These are phyloP conservation scores for Anadara kagoshimensis DNA, from an alignment of 1,140 invertebrate species.

Conservation along the genomic window DNA sequence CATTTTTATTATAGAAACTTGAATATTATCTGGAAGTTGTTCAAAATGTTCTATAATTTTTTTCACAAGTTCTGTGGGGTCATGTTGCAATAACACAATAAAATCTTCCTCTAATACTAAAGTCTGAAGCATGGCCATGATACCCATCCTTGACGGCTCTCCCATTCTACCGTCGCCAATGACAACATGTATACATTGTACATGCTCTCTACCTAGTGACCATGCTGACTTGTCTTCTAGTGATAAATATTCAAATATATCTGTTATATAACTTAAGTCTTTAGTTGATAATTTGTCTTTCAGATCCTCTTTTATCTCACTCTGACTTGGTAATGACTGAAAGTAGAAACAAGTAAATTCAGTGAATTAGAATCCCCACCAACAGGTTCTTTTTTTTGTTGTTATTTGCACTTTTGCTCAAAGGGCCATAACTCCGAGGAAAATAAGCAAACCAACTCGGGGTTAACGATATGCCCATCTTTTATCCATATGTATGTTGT, in stretches of 20 bases:
- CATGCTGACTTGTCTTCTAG: constrained; percentile 27
- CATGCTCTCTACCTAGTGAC: constrained; percentile 47
- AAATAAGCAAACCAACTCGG: too few species aligned
- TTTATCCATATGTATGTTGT: too few species aligned
- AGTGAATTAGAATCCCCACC: too few species aligned
- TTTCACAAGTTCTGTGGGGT: constrained; percentile 42
- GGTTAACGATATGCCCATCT: too few species aligned
- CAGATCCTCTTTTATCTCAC: constrained; percentile 16
- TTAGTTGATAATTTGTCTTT: constrained; percentile 20
- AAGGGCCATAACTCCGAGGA: too few species aligned
- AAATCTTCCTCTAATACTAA: constrained; percentile 43
- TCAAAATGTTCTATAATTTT: constrained; percentile 46
- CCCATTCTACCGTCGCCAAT: constrained; percentile 41
- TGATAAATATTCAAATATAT: constrained; percentile 46
- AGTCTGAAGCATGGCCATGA: constrained; percentile 31
- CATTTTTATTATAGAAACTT: constrained; percentile 40
- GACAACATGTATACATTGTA: constrained; percentile 40
- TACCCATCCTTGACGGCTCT: constrained; percentile 5
- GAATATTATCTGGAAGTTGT: constrained; percentile 31
- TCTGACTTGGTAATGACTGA: constrained; percentile 20
- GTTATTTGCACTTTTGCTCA: too few species aligned
- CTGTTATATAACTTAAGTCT: constrained; percentile 28
- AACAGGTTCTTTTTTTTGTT: too few species aligned
- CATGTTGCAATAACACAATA: constrained; percentile 39
- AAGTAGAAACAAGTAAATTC: too few species aligned